Evolutionary conservation across 2,113 vertebrate species (phyloP).

Genomic region (Elanoides forficatus): DNA sequence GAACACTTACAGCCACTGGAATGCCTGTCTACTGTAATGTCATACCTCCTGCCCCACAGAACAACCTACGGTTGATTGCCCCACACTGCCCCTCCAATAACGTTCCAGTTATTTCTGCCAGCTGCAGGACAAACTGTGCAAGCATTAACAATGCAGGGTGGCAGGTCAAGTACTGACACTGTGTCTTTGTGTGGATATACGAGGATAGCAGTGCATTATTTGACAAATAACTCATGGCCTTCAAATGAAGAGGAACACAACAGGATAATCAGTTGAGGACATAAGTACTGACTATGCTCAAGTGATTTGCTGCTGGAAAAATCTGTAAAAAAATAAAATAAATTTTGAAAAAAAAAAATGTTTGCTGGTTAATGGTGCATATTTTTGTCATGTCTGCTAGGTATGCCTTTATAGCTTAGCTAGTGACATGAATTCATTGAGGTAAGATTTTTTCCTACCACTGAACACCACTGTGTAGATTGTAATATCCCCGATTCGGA

Average conservation of each 20-base stretch:
- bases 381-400: conserved; percentile 81
- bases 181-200: background rate
- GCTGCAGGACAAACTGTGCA: conserved; percentile 86
- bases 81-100: conserved; percentile 78
- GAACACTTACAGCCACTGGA: conserved; percentile 77
- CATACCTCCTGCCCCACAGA: conserved; percentile 83
- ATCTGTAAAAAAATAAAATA: conserved; percentile 68
- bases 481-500: conserved; percentile 76
- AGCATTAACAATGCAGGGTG: conserved; percentile 80
- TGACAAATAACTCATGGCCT: conserved; percentile 61
- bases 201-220: conserved; percentile 29
- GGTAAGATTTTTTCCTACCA: conserved; percentile 86
- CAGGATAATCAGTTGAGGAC: conserved; percentile 36
- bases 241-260: conserved; percentile 54
- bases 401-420: conserved; percentile 80
- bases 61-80: conserved; percentile 75
- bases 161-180: conserved; percentile 85
- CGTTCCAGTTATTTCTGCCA: conserved; percentile 76
- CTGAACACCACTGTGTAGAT: conserved; percentile 86
- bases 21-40: conserved; percentile 88
- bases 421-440: conserved; percentile 84
- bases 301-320: conserved; percentile 73
- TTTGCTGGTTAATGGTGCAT: conserved; percentile 86
- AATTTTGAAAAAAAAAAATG: conserved; percentile 56
- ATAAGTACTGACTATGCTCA: conserved; percentile 41